Conservation (phyloP, 1,140 invertebrate genomes). For the Platyscapa corneri region DNA sequence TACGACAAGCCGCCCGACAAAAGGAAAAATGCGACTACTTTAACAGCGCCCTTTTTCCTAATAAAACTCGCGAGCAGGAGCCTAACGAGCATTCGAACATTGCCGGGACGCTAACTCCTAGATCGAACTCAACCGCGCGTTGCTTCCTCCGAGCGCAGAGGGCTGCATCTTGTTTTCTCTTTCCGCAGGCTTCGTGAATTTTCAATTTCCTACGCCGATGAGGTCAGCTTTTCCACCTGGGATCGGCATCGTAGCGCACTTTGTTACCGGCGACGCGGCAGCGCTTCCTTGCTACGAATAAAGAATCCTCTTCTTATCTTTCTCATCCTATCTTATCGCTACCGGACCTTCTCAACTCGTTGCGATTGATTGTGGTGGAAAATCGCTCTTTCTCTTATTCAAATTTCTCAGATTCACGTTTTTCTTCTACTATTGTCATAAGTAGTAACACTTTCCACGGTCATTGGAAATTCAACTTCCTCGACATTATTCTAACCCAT, state of each 20-base stretch:
- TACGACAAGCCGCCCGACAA: not conserved
- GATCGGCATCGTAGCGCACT: not conserved
- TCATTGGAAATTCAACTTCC: not conserved
- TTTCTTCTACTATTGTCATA: not conserved
- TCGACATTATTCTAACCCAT: too few relatives aligned
- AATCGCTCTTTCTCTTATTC: not conserved
- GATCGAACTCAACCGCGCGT: too few relatives aligned
- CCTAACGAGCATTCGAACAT: too few relatives aligned
- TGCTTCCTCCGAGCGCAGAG: not conserved
- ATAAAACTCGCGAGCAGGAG: too few relatives aligned
- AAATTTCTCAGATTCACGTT: not conserved
- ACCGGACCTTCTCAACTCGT: not conserved
- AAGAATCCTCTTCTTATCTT: not conserved
- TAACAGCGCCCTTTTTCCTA: not conserved
- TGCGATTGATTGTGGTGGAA: not conserved
- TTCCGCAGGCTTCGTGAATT: not conserved
- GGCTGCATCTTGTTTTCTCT: not conserved
- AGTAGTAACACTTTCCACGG: not conserved
- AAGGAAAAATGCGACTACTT: not conserved
- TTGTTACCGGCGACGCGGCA: not conserved
- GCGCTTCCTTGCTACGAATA: not conserved
- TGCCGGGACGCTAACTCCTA: too few relatives aligned
- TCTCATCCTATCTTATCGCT: not conserved
- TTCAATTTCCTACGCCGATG: conserved; percentile 44
- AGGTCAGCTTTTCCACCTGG: conserved; percentile 38